Conservation (phyloP, 2,113 vertebrate species). For the Menidia beryllina region DNA sequence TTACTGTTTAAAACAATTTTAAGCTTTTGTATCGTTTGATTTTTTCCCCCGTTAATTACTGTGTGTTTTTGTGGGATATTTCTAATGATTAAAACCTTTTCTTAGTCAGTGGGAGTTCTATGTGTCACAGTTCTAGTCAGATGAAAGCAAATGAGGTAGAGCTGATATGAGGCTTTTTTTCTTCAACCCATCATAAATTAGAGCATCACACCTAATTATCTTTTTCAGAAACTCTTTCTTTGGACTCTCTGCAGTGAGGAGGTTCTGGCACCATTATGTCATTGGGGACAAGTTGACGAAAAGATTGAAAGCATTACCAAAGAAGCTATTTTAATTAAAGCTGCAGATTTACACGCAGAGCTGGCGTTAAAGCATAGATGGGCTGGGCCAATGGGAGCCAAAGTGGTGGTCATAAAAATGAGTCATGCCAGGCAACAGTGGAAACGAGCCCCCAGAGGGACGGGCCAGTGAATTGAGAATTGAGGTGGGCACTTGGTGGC, state of each 20-base stretch:
- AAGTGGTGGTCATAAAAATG: conserved; percentile 74
- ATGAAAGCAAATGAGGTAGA: conserved; percentile 24
- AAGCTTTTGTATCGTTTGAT: background rate
- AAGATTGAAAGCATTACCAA: conserved; percentile 49
- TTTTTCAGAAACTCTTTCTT: conserved; percentile 55
- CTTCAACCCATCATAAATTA: conserved; percentile 62
- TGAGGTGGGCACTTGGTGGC: conserved; percentile 58
- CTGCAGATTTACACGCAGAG: conserved; percentile 77
- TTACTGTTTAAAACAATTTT: background rate
- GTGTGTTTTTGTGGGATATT: conserved; percentile 6
- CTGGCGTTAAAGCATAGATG: conserved; percentile 66
- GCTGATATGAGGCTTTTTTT: conserved; percentile 32
- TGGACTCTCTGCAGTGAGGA: conserved; percentile 46
- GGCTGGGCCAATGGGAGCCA: conserved; percentile 52
- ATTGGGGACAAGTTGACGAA: conserved; percentile 55
- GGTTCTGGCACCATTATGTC: conserved; percentile 69
- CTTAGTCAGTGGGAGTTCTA: conserved; percentile 4
- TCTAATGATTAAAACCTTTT: conserved; percentile 5
- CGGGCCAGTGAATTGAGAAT: conserved; percentile 64
- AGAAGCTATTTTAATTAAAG: conserved; percentile 81
- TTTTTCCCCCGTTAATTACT: conserved; percentile 22
- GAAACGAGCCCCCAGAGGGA: conserved; percentile 66
- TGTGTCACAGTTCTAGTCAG: conserved; percentile 41
- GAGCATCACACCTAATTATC: conserved; percentile 31
- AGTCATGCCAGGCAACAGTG: conserved; percentile 66